A percentile compares a stretch with the other conserved stretches of the same genome.
These are phyloP conservation scores for Hozukius guyotensis DNA, from an alignment of 2,797 vertebrate genomes.

Conservation along the genomic window DNA sequence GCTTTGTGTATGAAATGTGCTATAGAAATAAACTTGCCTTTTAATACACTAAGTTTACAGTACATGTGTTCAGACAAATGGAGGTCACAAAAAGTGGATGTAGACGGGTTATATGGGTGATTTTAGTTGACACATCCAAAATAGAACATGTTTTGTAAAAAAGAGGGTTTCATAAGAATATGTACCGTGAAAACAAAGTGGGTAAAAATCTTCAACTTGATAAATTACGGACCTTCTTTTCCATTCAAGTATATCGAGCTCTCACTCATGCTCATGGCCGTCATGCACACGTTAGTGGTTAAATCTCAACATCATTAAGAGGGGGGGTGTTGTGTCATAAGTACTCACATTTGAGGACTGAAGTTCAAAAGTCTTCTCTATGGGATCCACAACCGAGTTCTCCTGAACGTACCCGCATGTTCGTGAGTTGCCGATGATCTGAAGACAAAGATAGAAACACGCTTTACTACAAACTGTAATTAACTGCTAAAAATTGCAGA, in stretches of 20 bases:
- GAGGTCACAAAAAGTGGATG: neutral
- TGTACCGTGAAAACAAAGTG: no score
- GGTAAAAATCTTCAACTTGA: neutral
- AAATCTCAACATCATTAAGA: neutral
- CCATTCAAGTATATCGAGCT: neutral
- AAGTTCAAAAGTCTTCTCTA: constrained; percentile 90
- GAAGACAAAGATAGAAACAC: constrained; percentile 24
- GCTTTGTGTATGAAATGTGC: no score
- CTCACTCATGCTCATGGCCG: neutral
- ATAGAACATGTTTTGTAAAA: constrained; percentile 6
- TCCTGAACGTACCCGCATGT: constrained; percentile 94
- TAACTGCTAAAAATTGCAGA: neutral
- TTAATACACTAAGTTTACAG: neutral
- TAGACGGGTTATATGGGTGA: neutral
- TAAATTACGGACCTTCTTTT: neutral
- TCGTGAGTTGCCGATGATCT: constrained; percentile 92
- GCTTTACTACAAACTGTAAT: neutral
- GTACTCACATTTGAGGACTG: constrained; percentile 94
- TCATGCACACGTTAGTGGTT: neutral
- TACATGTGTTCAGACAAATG: neutral
- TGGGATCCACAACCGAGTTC: constrained; percentile 93
- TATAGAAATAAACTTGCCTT: neutral
- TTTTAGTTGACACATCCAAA: neutral
- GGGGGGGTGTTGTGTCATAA: fast-evolving
- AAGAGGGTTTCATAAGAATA: neutral